Base-by-base conservation (phyloP, 2,888 invertebrate species). In the Polydrusus cervinus region DNA sequence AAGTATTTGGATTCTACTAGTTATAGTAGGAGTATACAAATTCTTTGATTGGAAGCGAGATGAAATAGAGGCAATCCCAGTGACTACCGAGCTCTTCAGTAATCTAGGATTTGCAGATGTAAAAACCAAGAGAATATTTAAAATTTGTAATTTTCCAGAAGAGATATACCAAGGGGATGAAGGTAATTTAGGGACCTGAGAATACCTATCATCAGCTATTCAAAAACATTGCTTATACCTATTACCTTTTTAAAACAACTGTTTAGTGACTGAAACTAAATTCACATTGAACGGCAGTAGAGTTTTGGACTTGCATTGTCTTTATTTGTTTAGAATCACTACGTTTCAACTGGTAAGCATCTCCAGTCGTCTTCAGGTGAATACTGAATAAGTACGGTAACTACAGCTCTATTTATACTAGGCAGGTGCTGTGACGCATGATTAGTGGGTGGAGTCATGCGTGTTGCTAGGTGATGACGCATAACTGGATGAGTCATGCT, bases 11-110 rank as follows among this genome's bases (percentile, higher is more conserved):
- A 94, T 95, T 84, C 92, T 94, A 85, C 89, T 94, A 71, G 88
- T 95, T 30, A 92, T 95, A 78, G 93, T 93, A 81, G 94, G 94
- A 68, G 93, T 95, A 90, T 95, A 95, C 86, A 95, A 94, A 85
- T 95, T 86, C 78, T 81, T 86, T 53, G 87, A 87, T 76, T 91
- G 80, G 88, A 91, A 88, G 83, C 87, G 81, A 83, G 85, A 78
- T 81, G 45, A 79, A 51, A 78, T 81, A 5, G 38, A 69, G n/a
- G 30, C 43, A 7, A 77, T 82, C 7, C 78, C 82, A 8, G 79
- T 74, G 13, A 79, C 83, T 11, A 81, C 83, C 1, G 84, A 85
- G 71, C 77, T 85, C 38, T 86, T 85, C 74, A 84, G 82, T 65
- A 89, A 88, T 83, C 88, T 90, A 74, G 92, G 90, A 80, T 53